A percentile compares a stretch with the other conserved stretches of the same genome.
These are phyloP conservation scores for Vicugna pacos DNA, from an alignment of 2,113 vertebrate species.

Conservation along the genomic window DNA sequence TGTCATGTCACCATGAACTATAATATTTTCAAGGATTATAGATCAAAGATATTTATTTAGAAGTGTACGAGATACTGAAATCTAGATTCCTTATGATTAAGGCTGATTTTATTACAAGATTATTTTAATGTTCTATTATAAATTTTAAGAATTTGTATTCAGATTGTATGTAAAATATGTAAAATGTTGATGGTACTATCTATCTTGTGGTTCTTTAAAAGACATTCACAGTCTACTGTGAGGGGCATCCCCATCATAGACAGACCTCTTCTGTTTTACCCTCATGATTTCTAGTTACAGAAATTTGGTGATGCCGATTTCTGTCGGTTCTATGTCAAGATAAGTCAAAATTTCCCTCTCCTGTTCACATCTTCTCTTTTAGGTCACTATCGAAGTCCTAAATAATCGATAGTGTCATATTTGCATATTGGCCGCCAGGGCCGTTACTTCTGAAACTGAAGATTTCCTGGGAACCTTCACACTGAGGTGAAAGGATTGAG, in stretches of 20 bases:
- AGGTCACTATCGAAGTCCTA: conserved; percentile 19
- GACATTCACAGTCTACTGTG: neutral
- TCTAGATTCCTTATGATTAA: conserved; percentile 83
- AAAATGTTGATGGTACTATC: conserved; percentile 56
- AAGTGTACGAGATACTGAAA: conserved; percentile 82
- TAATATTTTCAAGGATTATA: conserved; percentile 85
- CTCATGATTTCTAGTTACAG: conserved; percentile 22
- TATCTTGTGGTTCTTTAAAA: conserved; percentile 43
- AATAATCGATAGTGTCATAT: neutral
- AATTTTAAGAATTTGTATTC: conserved; percentile 83
- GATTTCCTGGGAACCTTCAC: neutral
- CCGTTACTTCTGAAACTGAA: neutral
- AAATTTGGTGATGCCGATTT: conserved; percentile 21
- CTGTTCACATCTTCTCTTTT: neutral
- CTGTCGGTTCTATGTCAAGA: conserved; percentile 58
- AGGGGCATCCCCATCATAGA: neutral
- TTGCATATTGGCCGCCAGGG: neutral
- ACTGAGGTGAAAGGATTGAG: neutral
- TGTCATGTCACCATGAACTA: conserved; percentile 82
- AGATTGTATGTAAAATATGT: conserved; percentile 75
- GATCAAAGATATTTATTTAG: conserved; percentile 89
- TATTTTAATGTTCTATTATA: conserved; percentile 87
- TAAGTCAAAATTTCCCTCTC: conserved; percentile 10
- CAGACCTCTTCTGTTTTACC: neutral
- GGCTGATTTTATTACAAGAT: conserved; percentile 85